Evolutionary conservation across 2,113 vertebrate genomes (phyloP), one percentile per base, ranked within the genome.

Genomic region (Origma solitaria): DNA sequence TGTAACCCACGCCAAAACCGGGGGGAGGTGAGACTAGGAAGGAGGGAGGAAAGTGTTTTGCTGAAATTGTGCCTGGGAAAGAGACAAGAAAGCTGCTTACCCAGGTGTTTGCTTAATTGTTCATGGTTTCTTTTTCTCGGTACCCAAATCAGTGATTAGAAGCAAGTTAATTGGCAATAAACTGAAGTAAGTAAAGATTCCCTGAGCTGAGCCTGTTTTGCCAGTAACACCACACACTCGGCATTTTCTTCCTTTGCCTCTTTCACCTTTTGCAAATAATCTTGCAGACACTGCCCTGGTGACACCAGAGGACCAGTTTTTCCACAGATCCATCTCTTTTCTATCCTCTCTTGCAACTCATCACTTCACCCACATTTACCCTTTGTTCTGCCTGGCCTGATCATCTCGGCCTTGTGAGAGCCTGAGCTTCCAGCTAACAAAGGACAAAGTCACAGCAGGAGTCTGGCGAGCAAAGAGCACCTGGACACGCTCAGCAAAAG

Each of bases 371-470:
- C 42, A 83, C 37, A 10, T 58, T 71, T 75, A 70, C 18, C 45
- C 76, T 81, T 88, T 94, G 51, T 89, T 78, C 44, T 66, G n/a
- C 42, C 54, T 54, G 68, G 58, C 38, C 83, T 35, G 58, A 78
- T 82, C 60, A 81, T 45, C 25, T 88, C 21, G 17, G 42, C 54
- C 31, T 57, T 80, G n/a, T 86, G 72, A 77, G 42, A 86, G n/a
- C 57, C 60, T 35, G 69, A 18, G 56, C 80, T 94, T 86, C 51
- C 60, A 94, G 42, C 64, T 75, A 66, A 68, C 38, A 81, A 61
- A 86, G 86, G 68, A 88, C 49, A 78, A 86, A 91, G 81, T 44
- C 93, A 89, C 92, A 95, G 77, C 81, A 78, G 72, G 50, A 45
- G 37, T 13, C 72, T 62, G 27, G 35, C 58, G 38, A 95, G 84